phyloP scores from a whole-genome alignment of 2,888 invertebrate genomes.

The Pterostichus niger region DNA sequence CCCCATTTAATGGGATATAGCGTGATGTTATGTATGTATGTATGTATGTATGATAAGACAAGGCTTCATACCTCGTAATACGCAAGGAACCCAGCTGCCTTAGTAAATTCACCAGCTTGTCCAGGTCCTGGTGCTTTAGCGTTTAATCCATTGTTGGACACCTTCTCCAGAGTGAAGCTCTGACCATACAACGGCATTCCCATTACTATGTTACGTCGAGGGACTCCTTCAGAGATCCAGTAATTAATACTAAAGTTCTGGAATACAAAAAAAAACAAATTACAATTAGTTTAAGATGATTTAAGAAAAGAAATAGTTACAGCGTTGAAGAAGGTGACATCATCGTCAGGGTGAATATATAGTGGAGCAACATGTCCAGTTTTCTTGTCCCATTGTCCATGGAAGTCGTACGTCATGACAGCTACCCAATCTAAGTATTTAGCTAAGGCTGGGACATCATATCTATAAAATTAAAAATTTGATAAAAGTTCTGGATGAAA shows the following conservation, averaged over 20 bases:
- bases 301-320: constrained; percentile 77
- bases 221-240: constrained; percentile 92
- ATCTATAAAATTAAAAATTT: constrained; percentile 77
- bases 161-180: constrained; percentile 85
- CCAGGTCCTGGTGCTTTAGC: constrained; percentile 88
- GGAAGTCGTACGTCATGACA: constrained; percentile 95
- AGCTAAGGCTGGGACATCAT: constrained; percentile 88
- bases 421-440: constrained; percentile 92
- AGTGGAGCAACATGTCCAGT: constrained; percentile 94
- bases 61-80: constrained; percentile 86
- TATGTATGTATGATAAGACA: too few relatives aligned
- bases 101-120: constrained; percentile 90
- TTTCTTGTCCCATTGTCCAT: constrained; percentile 95
- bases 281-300: not conserved
- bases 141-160: constrained; percentile 84
- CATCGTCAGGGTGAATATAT: constrained; percentile 90
- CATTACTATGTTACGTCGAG: constrained; percentile 90
- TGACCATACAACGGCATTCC: constrained; percentile 95
- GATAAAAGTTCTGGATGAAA: too few relatives aligned
- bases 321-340: constrained; percentile 89
- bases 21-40: too few relatives aligned
- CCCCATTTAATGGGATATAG: too few relatives aligned
- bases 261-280: constrained; percentile 59
- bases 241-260: constrained; percentile 93
- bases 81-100: constrained; percentile 91